These are phyloP conservation scores for Okapia johnstoni DNA, from an alignment of 2,113 vertebrate genomes.

Conservation along the genomic window DNA sequence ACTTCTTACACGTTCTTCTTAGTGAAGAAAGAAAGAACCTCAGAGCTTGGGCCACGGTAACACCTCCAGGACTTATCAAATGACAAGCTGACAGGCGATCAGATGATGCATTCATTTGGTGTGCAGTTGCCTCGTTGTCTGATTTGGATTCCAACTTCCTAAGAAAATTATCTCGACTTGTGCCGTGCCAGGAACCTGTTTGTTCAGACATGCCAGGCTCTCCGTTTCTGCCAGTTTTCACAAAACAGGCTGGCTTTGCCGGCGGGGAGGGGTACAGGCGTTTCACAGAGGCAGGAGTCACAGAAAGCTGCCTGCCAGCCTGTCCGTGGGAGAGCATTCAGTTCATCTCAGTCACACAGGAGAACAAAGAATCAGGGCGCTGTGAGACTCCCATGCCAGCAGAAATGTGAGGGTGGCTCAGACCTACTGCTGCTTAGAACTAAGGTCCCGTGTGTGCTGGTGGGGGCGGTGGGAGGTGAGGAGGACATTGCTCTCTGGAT, in stretches of 20 bases:
- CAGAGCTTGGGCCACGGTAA: background rate
- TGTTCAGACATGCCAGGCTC: conserved; percentile 28
- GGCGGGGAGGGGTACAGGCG: background rate
- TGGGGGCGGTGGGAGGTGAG: background rate
- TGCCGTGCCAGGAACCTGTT: background rate
- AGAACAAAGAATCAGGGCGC: conserved; percentile 30
- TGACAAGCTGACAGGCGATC: background rate
- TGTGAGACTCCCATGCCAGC: background rate
- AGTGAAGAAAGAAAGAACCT: background rate
- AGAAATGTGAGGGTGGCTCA: background rate
- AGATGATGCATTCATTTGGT: background rate
- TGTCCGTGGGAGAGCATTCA: background rate
- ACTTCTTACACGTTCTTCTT: background rate
- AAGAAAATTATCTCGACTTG: conserved; percentile 39
- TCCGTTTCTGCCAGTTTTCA: conserved; percentile 24
- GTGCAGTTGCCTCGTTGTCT: background rate
- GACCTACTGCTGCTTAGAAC: background rate
- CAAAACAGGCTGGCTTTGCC: conserved; percentile 17
- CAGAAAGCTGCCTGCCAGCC: conserved; percentile 27
- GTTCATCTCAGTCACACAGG: background rate
- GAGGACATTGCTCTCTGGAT: background rate
- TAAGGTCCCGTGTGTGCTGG: background rate
- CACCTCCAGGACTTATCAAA: background rate
- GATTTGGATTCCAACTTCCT: conserved; percentile 20
- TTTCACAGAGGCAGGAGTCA: conserved; percentile 23